Conservation (phyloP, 1,140 invertebrate species). For the Drosophila bocki region DNA sequence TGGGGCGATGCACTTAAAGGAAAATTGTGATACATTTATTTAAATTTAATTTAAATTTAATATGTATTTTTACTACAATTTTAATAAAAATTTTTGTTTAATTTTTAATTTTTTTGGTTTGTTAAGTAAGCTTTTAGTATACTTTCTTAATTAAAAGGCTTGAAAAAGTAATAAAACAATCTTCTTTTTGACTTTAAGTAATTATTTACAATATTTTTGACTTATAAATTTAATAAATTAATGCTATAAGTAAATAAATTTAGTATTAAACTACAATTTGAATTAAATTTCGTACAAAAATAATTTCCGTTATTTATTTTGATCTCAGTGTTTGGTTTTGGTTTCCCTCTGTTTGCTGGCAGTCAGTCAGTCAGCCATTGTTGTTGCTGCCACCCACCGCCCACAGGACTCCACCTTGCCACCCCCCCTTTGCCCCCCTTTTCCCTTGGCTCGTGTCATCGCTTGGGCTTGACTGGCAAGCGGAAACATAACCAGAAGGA, state of each 20-base stretch:
- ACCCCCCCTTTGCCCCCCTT: neutral
- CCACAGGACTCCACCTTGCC: slow-evolving; percentile 1
- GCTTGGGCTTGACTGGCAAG: slow-evolving; percentile 68
- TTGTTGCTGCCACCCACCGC: slow-evolving; percentile 54
- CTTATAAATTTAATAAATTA: neutral
- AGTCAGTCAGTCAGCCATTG: slow-evolving; percentile 81
- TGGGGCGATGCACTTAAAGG: slow-evolving; percentile 45
- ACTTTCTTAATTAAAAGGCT: neutral
- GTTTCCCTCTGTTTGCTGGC: slow-evolving; percentile 53
- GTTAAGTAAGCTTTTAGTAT: neutral
- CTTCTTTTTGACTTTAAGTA: neutral
- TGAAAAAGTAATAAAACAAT: neutral
- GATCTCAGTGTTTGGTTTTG: slow-evolving; percentile 44
- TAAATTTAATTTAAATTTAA: neutral
- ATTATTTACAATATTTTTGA: neutral
- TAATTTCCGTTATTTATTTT: neutral
- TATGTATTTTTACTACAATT: neutral
- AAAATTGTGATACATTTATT: neutral
- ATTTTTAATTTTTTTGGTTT: neutral
- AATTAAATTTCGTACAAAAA: too few species aligned
- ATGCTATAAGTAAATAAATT: too few species aligned
- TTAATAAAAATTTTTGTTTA: neutral
- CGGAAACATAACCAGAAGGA: slow-evolving; percentile 83
- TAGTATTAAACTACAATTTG: fast-evolving
- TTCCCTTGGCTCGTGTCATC: slow-evolving; percentile 46